These are phyloP conservation scores for Mantis religiosa DNA, from an alignment of 2,888 invertebrate genomes.

Conservation along the genomic window DNA sequence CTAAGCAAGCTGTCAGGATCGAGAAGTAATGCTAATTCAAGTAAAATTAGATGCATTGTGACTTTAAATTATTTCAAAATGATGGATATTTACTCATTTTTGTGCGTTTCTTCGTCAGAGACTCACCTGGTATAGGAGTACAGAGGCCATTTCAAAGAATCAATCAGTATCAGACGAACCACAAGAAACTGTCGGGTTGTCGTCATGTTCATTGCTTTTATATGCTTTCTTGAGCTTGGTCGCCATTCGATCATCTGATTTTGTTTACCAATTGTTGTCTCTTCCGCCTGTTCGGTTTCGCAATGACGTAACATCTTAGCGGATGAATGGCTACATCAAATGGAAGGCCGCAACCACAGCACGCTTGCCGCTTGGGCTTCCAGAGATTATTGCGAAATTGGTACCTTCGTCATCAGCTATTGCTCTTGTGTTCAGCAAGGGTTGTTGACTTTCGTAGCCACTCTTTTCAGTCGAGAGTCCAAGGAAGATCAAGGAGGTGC, in stretches of 20 bases:
- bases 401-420: neutral
- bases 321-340: slow-evolving; percentile 3
- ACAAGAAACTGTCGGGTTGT: neutral
- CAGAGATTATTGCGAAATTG: neutral
- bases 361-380: neutral
- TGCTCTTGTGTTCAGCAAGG: neutral
- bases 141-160: neutral
- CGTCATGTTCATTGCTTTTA: neutral
- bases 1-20: too few relatives aligned
- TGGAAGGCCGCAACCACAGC: neutral
- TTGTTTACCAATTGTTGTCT: neutral
- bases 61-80: too few relatives aligned
- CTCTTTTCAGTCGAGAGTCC: too few relatives aligned
- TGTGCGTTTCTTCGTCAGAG: too few relatives aligned
- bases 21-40: too few relatives aligned
- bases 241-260: neutral
- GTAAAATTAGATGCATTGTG: too few relatives aligned
- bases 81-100: too few relatives aligned
- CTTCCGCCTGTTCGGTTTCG: neutral
- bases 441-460: neutral
- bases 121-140: neutral
- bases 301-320: neutral
- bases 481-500: too few relatives aligned
- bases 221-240: neutral
- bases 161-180: neutral